phyloP scores from a whole-genome alignment of 1,140 invertebrate species.

The Arctopsyche grandis region DNA sequence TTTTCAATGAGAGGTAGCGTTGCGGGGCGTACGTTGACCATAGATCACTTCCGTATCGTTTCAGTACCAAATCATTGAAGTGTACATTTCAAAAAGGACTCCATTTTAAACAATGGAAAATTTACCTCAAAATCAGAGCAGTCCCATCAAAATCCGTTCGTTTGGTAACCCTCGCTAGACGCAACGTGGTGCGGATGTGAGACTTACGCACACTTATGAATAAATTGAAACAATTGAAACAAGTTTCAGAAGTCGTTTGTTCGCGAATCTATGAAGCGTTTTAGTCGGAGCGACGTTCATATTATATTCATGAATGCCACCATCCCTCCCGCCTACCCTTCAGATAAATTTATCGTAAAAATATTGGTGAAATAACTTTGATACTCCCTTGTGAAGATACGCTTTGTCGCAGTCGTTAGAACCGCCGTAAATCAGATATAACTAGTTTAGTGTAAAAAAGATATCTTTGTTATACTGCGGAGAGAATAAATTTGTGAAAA shows the following conservation, averaged over 20 bases:
- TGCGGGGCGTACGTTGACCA: too few relatives aligned
- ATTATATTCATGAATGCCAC: conserved; percentile 4
- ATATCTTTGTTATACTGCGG: not conserved
- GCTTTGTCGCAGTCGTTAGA: conserved; percentile 24
- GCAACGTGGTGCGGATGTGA: too few relatives aligned
- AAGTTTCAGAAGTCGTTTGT: not conserved
- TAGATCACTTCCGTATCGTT: too few relatives aligned
- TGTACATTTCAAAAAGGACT: too few relatives aligned
- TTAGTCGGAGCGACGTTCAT: not conserved
- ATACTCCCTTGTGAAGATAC: not conserved
- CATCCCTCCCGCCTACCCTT: not conserved
- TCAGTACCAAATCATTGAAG: too few relatives aligned
- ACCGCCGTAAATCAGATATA: conserved; percentile 12
- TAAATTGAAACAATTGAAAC: conserved; percentile 4
- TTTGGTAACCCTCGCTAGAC: too few relatives aligned
- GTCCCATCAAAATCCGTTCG: too few relatives aligned
- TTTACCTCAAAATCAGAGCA: too few relatives aligned
- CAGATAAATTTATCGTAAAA: not conserved
- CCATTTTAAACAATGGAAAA: too few relatives aligned
- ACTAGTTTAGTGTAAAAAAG: conserved; percentile 9
- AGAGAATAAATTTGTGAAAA: not conserved
- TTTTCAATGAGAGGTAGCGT: too few relatives aligned
- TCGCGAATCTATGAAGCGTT: not conserved
- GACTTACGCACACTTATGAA: not conserved
- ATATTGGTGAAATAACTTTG: conserved; percentile 23